Evolutionary conservation across 2,113 vertebrate species (phyloP), one percentile per base, ranked within the genome.

Genomic region (Sapayoa aenigma): DNA sequence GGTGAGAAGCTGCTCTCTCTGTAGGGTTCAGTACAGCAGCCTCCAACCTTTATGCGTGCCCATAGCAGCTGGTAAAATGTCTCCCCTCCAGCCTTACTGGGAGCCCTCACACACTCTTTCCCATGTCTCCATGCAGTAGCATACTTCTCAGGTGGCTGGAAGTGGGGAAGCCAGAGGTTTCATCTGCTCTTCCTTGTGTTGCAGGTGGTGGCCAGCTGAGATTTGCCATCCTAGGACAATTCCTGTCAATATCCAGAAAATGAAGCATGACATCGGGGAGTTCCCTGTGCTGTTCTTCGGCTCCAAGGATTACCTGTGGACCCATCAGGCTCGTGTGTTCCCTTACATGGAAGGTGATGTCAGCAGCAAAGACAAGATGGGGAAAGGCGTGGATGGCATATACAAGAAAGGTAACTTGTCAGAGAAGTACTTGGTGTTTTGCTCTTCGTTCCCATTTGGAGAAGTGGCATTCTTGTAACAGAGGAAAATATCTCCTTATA

Each of bases 241-340:
- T 97, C 99, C 99, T 47, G 98, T 98, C 59, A 99, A 99, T 96
- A 99, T 99, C 87, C 99, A 98, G 96, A 98, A 99, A 84, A 99
- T 99, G 99, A 98, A 98, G 84, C 99, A 99, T 46, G 99, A 99
- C 49, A 99, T 99, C 0, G 99, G 99, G 1, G 99, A 99, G 96
- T 99, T 99, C 79, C 99, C 99, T 2, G 99, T 99, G n/a, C 98
- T 99, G 65, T 99, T 99, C 97, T 99, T 99, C 2, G 99, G 99
- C 71, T 99, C 99, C 91, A 99, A 99, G 80, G 99, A 99, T 96
- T 99, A 99, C 97, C 96, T 99, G 73, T 99, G 99, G 99, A 99
- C 99, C 24, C 99, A 99, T 95, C 99, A 99, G 97, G 99, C 99
- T 55, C 98, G 99, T 42, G 99, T 99, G 66, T 99, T 99, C 87